Evolutionary conservation across 1,140 invertebrate species (phyloP), one percentile per base, ranked within the genome.

Genomic region (Apis laboriosa): DNA sequence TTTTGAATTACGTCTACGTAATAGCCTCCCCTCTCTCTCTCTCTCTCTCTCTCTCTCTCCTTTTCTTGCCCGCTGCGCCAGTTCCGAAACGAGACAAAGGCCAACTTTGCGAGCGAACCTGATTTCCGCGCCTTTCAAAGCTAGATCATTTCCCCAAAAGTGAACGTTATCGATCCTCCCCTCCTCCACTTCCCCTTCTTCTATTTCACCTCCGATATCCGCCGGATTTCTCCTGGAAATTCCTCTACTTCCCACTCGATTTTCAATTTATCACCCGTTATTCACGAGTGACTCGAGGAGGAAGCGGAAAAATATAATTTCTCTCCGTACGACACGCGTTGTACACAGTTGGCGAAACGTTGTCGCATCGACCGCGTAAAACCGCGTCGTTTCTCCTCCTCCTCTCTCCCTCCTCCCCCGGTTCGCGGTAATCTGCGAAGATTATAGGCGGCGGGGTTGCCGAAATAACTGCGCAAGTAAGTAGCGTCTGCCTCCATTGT

Each of bases 1-100:
- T 91, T 91, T 89, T 84, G 90, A 91, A 92, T 91, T 91, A 90
- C 90, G 90, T 92, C 91, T 87, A 89, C 90, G 91, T 90, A 92
- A 92, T 91, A 87, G 86, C 84, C 83, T 88, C 87, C 81, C 76
- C 83, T 81, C 15, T 12, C 53, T 0, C 53, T 55, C 53, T 11
- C 5, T 15, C 12, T 12, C 13, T 55, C n/a, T n/a, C n/a, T n/a
- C n/a, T n/a, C n/a, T n/a, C n/a, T n/a, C n/a, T 86, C 77, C 83
- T 79, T 75, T 80, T 77, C 84, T 88, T 87, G 87, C 75, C 74
- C 77, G 83, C 61, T 68, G 84, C 75, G 63, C 80, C 86, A 81
- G 86, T 75, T 77, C 86, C 83, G 86, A 87, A 87, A 78, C 71
- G 63, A 75, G 79, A 87, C 83, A 88, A 88, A 87, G 86, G 77